Conservation (phyloP, 2,113 vertebrate genomes). For the Vombatus ursinus region DNA sequence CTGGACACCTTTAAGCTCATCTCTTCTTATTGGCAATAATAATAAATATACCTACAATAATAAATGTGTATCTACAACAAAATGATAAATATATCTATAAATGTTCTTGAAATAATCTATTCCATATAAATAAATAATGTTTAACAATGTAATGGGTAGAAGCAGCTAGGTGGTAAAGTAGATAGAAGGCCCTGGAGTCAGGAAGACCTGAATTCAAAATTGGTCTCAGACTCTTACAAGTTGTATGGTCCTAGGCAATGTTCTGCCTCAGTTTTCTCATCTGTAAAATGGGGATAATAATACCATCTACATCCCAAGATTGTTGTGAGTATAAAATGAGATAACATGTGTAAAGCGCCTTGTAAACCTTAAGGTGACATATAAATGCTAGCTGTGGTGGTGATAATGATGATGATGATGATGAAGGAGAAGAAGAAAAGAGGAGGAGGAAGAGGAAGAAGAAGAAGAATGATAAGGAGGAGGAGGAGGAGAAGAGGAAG, state of each 20-base stretch:
- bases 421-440: too few species aligned
- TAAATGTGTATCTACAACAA: not conserved
- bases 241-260: not conserved
- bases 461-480: constrained; percentile 45
- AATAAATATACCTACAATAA: not conserved
- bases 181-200: not conserved
- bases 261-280: not conserved
- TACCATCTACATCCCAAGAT: not conserved
- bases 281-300: not conserved
- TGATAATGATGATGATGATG: too few species aligned
- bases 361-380: not conserved
- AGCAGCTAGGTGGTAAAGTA: not conserved
- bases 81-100: not conserved
- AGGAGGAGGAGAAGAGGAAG: not conserved
- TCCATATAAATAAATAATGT: not conserved
- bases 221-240: not conserved
- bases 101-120: not conserved
- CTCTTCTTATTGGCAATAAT: not conserved
- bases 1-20: not conserved
- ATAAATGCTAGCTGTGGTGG: not conserved
- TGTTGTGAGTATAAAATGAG: not conserved
- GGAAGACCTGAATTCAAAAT: not conserved
- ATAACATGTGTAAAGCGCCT: not conserved
- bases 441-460: constrained; percentile 63
- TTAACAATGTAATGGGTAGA: not conserved